phyloP scores from a whole-genome alignment of 2,797 vertebrate genomes.

The Dicrostonyx torquatus region DNA sequence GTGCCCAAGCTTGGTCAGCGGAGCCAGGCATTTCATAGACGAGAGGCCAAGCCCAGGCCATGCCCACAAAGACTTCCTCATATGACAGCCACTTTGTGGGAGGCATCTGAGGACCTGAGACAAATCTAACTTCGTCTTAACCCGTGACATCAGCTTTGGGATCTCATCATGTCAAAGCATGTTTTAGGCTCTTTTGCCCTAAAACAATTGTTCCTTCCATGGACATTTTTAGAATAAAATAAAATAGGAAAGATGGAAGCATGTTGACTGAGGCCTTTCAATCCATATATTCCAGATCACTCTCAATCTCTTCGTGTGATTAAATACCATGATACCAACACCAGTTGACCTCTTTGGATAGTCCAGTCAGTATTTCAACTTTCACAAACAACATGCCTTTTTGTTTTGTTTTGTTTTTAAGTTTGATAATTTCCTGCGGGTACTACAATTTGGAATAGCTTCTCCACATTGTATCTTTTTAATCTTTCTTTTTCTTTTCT shows the following conservation, averaged over 20 bases:
- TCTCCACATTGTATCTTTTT: slow-evolving; percentile 9
- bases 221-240: slow-evolving; percentile 51
- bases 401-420: not conserved
- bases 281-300: not conserved
- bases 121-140: not conserved
- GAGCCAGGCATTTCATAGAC: not conserved
- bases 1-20: not conserved
- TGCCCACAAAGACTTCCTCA: not conserved
- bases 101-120: not conserved
- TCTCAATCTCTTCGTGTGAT: not conserved
- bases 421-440: not conserved
- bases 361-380: slow-evolving; percentile 21
- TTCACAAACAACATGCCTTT: not conserved
- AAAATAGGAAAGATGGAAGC: not conserved
- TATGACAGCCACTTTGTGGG: not conserved
- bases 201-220: not conserved
- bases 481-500: not conserved
- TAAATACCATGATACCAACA: not conserved
- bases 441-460: not conserved
- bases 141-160: not conserved
- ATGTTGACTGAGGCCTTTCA: not conserved
- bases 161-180: not conserved
- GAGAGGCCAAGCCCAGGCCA: not conserved
- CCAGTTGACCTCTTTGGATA: not conserved
- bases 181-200: slow-evolving; percentile 1